Conservation (phyloP, 2,888 invertebrate species). For the Leistus spinibarbis region DNA sequence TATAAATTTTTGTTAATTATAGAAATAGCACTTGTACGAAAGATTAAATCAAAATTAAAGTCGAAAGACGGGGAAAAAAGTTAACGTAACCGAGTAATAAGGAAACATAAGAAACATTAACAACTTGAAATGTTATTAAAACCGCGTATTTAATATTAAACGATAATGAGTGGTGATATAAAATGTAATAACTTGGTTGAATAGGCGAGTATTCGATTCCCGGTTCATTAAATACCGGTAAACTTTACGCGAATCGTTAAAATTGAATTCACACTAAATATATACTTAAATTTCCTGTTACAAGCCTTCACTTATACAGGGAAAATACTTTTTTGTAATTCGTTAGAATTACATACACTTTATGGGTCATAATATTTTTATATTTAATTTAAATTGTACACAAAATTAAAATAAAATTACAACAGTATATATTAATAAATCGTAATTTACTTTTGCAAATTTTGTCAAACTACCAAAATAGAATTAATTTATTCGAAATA, state of each 20-base stretch:
- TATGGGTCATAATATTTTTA: not conserved
- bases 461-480: too few species aligned
- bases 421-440: too few species aligned
- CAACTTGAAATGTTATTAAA: slow-evolving; percentile 15
- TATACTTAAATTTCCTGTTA: not conserved
- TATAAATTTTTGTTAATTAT: not conserved
- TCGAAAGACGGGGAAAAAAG: slow-evolving; percentile 17
- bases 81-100: slow-evolving; percentile 14
- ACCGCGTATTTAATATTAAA: slow-evolving; percentile 22
- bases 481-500: too few species aligned
- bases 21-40: not conserved
- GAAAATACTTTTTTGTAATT: not conserved
- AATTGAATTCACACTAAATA: slow-evolving; percentile 3
- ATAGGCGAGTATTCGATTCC: not conserved
- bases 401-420: too few species aligned
- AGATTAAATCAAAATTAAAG: slow-evolving; percentile 18
- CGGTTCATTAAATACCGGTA: not conserved
- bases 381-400: not conserved
- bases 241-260: slow-evolving; percentile 5
- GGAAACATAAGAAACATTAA: slow-evolving; percentile 11
- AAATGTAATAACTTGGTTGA: slow-evolving; percentile 7
- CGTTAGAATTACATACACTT: not conserved
- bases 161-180: slow-evolving; percentile 27
- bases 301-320: not conserved
- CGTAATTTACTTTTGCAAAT: too few species aligned